These are phyloP conservation scores for Ptychochromis oligacanthus DNA, from an alignment of 2,113 vertebrate species.

Conservation along the genomic window DNA sequence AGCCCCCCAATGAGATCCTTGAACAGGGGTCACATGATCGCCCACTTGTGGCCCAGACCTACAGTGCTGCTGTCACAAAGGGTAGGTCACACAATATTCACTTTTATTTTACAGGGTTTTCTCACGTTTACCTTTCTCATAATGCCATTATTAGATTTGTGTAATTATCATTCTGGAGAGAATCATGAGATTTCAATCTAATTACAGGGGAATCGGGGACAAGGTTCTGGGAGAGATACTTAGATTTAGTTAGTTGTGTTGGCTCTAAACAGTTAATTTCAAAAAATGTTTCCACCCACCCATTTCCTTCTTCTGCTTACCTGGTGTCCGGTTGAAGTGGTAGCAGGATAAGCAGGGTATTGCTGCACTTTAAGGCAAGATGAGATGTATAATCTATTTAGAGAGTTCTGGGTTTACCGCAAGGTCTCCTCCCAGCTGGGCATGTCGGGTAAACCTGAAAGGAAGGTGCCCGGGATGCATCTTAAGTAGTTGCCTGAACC, in stretches of 20 bases:
- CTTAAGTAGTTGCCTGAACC: too few relatives aligned
- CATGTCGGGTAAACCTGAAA: too few relatives aligned
- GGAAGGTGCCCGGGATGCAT: too few relatives aligned
- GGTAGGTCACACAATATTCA: constrained; percentile 62
- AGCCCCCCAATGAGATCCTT: constrained; percentile 91
- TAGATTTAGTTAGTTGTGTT: too few relatives aligned
- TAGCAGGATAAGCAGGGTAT: neutral
- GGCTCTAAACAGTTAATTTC: too few relatives aligned
- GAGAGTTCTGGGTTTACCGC: too few relatives aligned
- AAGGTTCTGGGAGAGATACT: neutral
- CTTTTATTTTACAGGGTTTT: neutral
- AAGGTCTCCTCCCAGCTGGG: too few relatives aligned
- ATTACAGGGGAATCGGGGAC: too few relatives aligned
- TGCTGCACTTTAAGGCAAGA: neutral
- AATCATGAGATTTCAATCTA: neutral
- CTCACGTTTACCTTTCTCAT: neutral
- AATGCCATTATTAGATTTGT: too few relatives aligned
- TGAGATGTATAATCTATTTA: neutral
- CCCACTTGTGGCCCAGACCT: constrained; percentile 88
- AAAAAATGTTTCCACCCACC: too few relatives aligned
- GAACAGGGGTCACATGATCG: constrained; percentile 93
- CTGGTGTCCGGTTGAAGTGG: neutral
- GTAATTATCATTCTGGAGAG: neutral
- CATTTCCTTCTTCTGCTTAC: too few relatives aligned
- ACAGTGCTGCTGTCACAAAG: constrained; percentile 87